Evolutionary conservation across 1,140 invertebrate genomes (phyloP), one percentile per base, ranked within the genome.

Genomic region (Zaprionus capensis): DNA sequence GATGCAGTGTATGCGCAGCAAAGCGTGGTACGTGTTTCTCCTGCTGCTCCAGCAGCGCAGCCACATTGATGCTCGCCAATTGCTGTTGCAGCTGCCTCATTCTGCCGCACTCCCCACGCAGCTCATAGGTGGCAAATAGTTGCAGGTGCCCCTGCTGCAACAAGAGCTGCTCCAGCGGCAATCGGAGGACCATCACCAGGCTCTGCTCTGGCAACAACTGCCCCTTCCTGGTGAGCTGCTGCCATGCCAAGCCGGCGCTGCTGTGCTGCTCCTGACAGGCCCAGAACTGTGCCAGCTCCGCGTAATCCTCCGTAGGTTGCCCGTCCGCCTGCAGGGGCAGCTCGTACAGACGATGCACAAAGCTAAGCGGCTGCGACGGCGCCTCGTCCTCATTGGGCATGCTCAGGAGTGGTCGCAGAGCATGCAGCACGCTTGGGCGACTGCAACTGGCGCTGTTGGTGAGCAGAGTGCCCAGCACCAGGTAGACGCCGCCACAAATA

Each of bases 241-340:
- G 73, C 81, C 82, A 85, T 3, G 71, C 56, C 0, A 85, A 15
- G 1, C 44, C 24, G 9, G 31, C 2, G 7, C 57, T 55, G 26
- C 55, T 78, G 38, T 71, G 70, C 56, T 81, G 78, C 20, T 90
- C 53, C 59, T 91, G 86, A 15, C 82, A 80, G 1, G 79, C 71
- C 82, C 86, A 90, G 61, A 90, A 90, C 53, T 85, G 86, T 1
- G 82, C 79, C 64, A 85, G 26, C 9, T 77, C 55, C 11, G 70
- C 72, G 17, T 75, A 85, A 14, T 91, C 82, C 31, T 84, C 78
- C 0, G 84, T 78, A 7, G 81, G 81, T 22, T 73, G 55, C 9
- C 76, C 79, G 31, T 82, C 53, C 1, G 79, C 9, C 15, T 65
- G 68, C 56, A 73, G 5, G 0, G 86, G 86, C 55, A 91, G 55